Evolutionary conservation across 2,113 vertebrate species (phyloP), one percentile per base, ranked within the genome.

Genomic region (Scartelaos histophorus): DNA sequence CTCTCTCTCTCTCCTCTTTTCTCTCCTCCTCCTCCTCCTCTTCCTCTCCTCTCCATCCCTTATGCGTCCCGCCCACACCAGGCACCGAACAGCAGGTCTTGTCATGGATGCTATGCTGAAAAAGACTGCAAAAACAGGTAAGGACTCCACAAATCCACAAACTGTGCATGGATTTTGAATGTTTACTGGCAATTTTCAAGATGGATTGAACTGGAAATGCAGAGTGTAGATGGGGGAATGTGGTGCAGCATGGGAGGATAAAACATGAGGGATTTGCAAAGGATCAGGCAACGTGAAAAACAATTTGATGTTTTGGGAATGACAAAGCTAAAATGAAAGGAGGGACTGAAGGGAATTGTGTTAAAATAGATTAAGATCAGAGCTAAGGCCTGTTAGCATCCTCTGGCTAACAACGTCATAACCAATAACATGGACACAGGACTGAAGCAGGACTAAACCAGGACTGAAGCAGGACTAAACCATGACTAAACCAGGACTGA

Each of bases 21-120:
- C 19, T 11, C 54, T 49, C 45, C 7, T n/a, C 10, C 9, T n/a
- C 47, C n/a, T 38, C 35, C 35, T 38, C 35, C 7, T 4, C 35
- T 38, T 6, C 7, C 35, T 60, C 29, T 16, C 64, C n/a, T 66
- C 67, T 72, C 73, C 78, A 35, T 46, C 29, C 75, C 77, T 75
- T 24, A 21, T 21, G 76, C 78, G n/a, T 61, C 56, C 25, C 82
- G 85, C 70, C 80, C 61, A 64, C 61, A 35, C 34, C 17, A 82
- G 85, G 86, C 64, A 25, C 51, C 51, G 29, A 65, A 13, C 81
- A 86, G 81, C 83, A 87, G 83, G 80, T 90, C 84, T 82, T 88
- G 88, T 78, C 85, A 85, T 85, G 21, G 89, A 85, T 83, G 67
- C 84, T 88, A 81, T 81, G 79, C 88, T 81, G 86, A n/a, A 10